Evolutionary conservation across 37 sponge, comb jelly and placozoan genomes (phyloP), one percentile per base, ranked within the genome.

Genomic region (Haliclona indistincta): DNA sequence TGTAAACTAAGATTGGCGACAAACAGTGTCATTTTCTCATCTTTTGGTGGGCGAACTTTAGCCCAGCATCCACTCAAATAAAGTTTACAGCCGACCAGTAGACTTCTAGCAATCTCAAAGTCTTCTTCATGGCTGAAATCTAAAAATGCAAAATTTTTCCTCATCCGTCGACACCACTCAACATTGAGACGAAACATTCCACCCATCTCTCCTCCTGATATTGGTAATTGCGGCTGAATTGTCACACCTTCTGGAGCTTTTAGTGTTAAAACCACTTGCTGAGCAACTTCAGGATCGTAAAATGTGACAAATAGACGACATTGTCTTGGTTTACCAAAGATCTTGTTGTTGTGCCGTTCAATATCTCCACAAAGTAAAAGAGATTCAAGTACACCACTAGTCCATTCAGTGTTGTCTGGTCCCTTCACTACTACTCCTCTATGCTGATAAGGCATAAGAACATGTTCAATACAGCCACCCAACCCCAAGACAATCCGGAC

Each of bases 391-490:
- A 67, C 61, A 8, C 28, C 41, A 0, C 5, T 26, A 38, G 2
- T 29, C 38, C 29, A n/a, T 4, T 13, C 20, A 26, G 73, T 19
- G 26, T 38, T 37, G 6, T 10, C 7, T 1, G 42, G 56, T 19
- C 79, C 75, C 49, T 42, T 71, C 19, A 78, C 69, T 19, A 83
- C 43, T 2, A 88, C 29, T 19, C 75, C 61, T 23, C 68, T 73
- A 37, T 56, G 73, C 0, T 88, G 53, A 62, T 74, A 22, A 34
- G 89, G 89, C 89, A 88, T 82, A 11, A 88, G 43, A 0, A 88
- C 55, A 54, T 73, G 74, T 28, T 74, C 54, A 49, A 82, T 71
- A 3, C 37, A 37, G 15, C 89, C 89, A 60, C 89, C 89, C 43
- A 20, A 30, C 28, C 89, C 83, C 1, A 82, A 37, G 32, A 88